These are phyloP conservation scores for Pithys albifrons DNA, from an alignment of 2,113 vertebrate genomes.

Conservation along the genomic window DNA sequence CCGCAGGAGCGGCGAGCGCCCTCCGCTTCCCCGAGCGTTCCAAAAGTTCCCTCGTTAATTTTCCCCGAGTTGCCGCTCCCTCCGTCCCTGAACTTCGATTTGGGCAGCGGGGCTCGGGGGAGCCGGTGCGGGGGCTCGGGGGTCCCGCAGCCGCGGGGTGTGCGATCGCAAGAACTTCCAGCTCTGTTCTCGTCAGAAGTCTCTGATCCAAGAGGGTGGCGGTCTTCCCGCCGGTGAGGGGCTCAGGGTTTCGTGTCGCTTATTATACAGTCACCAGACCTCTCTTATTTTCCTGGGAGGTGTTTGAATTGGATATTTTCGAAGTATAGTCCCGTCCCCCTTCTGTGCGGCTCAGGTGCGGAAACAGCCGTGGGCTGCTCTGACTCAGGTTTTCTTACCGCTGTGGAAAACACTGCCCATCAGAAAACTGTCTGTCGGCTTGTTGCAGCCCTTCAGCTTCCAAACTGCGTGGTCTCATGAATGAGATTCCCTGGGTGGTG, in stretches of 20 bases:
- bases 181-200: not conserved
- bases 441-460: not conserved
- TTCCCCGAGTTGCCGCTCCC: not conserved
- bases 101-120: not conserved
- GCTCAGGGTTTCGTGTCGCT: not conserved
- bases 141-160: not conserved
- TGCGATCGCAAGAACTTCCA: conserved; percentile 17
- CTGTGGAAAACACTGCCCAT: not conserved
- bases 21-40: not conserved
- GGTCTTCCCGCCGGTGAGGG: not conserved
- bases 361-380: not conserved
- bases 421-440: not conserved
- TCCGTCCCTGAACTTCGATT: rapidly evolving
- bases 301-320: not conserved
- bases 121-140: not conserved
- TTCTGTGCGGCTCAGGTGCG: not conserved
- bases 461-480: not conserved
- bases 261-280: not conserved
- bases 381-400: not conserved
- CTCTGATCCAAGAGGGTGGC: not conserved
- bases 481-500: not conserved
- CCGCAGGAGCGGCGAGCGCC: not conserved
- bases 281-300: not conserved
- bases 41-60: not conserved
- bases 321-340: not conserved